Percentiles rank a stretch among this genome's conserved stretches.
Evolutionary conservation across 2,888 invertebrate genomes (phyloP).

Genomic region (Aspidapion aeneum): DNA sequence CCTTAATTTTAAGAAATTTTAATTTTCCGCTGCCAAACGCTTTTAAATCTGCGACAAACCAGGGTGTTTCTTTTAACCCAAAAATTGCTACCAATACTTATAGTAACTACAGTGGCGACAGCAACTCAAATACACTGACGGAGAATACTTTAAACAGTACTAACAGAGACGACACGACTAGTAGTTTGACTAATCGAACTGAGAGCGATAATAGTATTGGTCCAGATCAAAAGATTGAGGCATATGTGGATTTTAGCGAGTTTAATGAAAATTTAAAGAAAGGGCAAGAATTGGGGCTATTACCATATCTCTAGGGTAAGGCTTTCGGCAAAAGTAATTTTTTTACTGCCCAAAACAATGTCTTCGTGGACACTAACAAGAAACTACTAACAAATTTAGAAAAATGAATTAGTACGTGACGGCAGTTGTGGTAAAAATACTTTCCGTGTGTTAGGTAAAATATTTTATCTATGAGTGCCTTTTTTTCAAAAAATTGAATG

Average conservation of each 20-base stretch:
- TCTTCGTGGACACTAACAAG: too few species aligned
- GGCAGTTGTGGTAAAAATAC: too few species aligned
- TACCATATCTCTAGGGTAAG: too few species aligned
- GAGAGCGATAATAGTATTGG: conserved; percentile 50
- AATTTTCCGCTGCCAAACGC: conserved; percentile 72
- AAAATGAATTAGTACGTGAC: too few species aligned
- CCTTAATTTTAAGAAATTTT: conserved; percentile 81
- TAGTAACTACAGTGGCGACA: conserved; percentile 23
- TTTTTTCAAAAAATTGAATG: too few species aligned
- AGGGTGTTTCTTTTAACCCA: conserved; percentile 61
- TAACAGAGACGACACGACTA: conserved; percentile 45
- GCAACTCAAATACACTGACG: conserved; percentile 24
- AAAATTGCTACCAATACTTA: conserved; percentile 28
- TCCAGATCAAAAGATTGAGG: conserved; percentile 64
- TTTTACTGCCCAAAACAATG: too few species aligned
- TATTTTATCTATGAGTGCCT: too few species aligned
- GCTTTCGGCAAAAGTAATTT: too few species aligned
- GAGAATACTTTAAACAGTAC: conserved; percentile 28
- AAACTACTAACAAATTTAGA: too few species aligned
- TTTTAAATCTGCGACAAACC: conserved; percentile 48
- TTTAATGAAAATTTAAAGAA: conserved; percentile 71
- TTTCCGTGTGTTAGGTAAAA: too few species aligned
- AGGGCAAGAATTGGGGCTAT: conserved; percentile 61
- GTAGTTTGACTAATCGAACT: conserved; percentile 36
- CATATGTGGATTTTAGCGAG: conserved; percentile 82